Base-by-base conservation (phyloP, 2,797 vertebrate genomes). In the Hirundo rustica region DNA sequence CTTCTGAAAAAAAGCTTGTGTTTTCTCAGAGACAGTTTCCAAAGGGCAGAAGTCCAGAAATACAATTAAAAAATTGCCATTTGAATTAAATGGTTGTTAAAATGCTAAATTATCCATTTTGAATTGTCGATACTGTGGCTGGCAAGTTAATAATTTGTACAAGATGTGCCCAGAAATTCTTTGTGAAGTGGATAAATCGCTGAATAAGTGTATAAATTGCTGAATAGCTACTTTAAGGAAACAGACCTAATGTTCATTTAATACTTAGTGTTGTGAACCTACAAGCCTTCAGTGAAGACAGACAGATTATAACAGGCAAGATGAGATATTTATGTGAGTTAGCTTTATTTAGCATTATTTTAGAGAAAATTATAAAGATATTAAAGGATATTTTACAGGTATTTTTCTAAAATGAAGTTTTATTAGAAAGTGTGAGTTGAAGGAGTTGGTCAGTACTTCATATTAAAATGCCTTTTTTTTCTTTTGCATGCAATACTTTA, bases 101-200 rank as follows among this genome's bases (percentile, higher is more conserved):
- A 84, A 88, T 87, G 76, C 36, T 66, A 10, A 68, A 65, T 54
- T 34, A 29, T 7, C 21, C 5, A 11, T 84, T 86, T 81, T 4
- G 5, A 61, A 36, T 44, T 75, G 19, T 40, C 0, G 0, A 6
- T n/a, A 36, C 4, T 32, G 32, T 42, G 19, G 9, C 34, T 75
- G 15, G 15, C 26, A 77, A 65, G 44, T 54, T 90, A 68, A 38
- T 66, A 0, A 61, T 61, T 61, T 57, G 10, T 64, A 72, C 10
- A 68, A 85, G 9, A 13, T 62, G 12, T 38, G 92, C 81, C 57
- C 2, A 3, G n/a, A 84, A 88, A 70, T 40, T 13, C 38, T 54
- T 83, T 88, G 22, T 75, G 44, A 77, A 82, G 51, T 1, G 0
- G 13, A 19, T 79, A 60, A 87, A 75, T 30, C 66, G n/a, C 30